Conservation (phyloP, 1,140 invertebrate species). For the Sminthurides bifidus region DNA sequence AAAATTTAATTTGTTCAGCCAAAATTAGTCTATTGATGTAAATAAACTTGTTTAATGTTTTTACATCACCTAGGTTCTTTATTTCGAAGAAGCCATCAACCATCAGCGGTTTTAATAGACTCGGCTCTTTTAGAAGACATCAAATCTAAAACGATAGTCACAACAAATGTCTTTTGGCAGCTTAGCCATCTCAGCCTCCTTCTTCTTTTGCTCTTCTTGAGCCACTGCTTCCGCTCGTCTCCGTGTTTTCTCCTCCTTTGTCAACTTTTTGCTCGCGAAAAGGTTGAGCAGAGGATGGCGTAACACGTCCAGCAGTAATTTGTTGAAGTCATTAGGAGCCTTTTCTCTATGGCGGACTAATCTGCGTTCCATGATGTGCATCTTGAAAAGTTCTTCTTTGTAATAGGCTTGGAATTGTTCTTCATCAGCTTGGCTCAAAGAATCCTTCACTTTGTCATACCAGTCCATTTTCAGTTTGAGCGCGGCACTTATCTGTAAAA, state of each 20-base stretch:
- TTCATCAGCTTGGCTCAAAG: constrained; percentile 13
- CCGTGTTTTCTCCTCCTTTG: background rate
- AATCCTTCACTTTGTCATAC: constrained; percentile 5
- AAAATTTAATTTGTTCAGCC: no score
- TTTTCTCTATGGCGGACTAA: constrained; percentile 19
- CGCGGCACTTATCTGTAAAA: constrained; percentile 11
- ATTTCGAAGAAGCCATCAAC: no score
- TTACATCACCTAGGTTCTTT: no score
- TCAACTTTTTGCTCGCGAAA: background rate
- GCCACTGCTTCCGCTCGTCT: background rate
- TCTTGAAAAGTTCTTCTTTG: constrained; percentile 11
- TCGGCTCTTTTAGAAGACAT: no score
- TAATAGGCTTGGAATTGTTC: constrained; percentile 18
- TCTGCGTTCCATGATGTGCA: constrained; percentile 25
- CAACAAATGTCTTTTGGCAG: constrained; percentile 1
- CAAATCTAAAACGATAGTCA: constrained; percentile 7
- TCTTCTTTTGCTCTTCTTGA: background rate
- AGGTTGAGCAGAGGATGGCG: constrained; percentile 10
- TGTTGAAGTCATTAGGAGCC: constrained; percentile 13
- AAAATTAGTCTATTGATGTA: no score
- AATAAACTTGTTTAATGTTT: no score
- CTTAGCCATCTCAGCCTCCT: background rate
- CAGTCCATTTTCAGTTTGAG: constrained; percentile 14
- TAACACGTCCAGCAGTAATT: constrained; percentile 12
- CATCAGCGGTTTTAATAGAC: no score